phyloP scores from a whole-genome alignment of 2,888 invertebrate genomes.

The Parnassius smintheus region DNA sequence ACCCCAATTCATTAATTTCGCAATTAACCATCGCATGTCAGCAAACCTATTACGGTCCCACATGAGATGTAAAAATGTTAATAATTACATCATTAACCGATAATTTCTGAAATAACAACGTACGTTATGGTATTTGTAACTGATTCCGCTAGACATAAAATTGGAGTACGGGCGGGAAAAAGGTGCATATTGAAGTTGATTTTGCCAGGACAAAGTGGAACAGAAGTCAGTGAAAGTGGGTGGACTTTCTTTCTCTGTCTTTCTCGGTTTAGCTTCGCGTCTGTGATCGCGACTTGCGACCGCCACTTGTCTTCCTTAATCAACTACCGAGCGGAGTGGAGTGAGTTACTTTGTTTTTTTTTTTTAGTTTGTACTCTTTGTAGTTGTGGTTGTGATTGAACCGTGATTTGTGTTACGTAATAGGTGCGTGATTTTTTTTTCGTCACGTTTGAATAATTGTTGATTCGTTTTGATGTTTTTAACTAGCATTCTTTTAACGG shows the following conservation, averaged over 20 bases:
- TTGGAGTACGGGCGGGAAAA: constrained; percentile 50
- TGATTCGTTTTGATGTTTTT: too few relatives aligned
- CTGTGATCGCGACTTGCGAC: constrained; percentile 36
- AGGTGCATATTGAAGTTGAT: constrained; percentile 46
- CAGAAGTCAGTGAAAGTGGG: constrained; percentile 68
- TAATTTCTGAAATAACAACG: constrained; percentile 58
- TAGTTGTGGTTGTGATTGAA: constrained; percentile 24
- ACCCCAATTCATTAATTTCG: constrained; percentile 15
- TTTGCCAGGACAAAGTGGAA: constrained; percentile 64
- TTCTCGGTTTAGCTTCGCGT: constrained; percentile 34
- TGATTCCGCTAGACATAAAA: constrained; percentile 54
- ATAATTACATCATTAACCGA: constrained; percentile 64
- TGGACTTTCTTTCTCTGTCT: constrained; percentile 58
- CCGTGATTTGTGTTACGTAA: constrained; percentile 27
- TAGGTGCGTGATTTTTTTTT: not conserved
- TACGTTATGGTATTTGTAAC: constrained; percentile 64
- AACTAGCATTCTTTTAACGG: too few relatives aligned
- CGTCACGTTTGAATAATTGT: not conserved
- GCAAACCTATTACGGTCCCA: constrained; percentile 59
- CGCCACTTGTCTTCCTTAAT: constrained; percentile 47
- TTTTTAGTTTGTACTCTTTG: constrained; percentile 3
- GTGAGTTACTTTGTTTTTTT: constrained; percentile 36
- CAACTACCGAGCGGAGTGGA: constrained; percentile 35
- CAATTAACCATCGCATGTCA: constrained; percentile 36
- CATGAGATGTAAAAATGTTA: constrained; percentile 60